Evolutionary conservation across 2,797 vertebrate species (phyloP), one percentile per base, ranked within the genome.

Genomic region (Melanotaenia pygmaea): DNA sequence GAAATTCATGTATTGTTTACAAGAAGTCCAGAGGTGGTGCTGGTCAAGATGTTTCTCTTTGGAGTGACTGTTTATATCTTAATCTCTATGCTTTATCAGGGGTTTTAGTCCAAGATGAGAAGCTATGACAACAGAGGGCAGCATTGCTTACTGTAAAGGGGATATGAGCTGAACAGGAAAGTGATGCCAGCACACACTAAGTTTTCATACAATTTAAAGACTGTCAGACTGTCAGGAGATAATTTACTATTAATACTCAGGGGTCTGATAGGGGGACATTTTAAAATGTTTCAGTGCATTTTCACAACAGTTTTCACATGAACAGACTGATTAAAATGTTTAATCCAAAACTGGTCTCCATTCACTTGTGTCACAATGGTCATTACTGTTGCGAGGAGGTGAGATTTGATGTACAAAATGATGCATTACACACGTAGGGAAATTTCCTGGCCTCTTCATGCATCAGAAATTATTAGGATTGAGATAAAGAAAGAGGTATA

Each of bases 111-210:
- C 4, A 30, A 3, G 2, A 3, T 18, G 30, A 34, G 5, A 2
- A 32, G 9, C 16, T 5, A 12, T 4, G 30, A 40, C 86, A 77
- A 68, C 10, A 82, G 90, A 77, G 79, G 81, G 86, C 56, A 18
- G 38, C 77, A n/a, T 69, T 34, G 57, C 18, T 35, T 20, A 64
- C n/a, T 59, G 20, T 4, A 24, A 43, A 22, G 1, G 1, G 1
- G 16, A 59, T 12, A 2, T 16, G 38, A 22, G 12, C 34, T 28
- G 38, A 68, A n/a, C 9, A 62, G 9, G 16, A 30, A 24, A 28
- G 18, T 32, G 0, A 22, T 34, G 54, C 45, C 8, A 30, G 26
- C 51, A 30, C 14, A 59, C 1, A 24, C 34, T 57, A 56, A 26
- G 60, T 56, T 28, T 77, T 74, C 35, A 32, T 13, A 24, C 43